A percentile compares a stretch with the other conserved stretches of the same genome.
These are phyloP conservation scores for Nannospalax galili DNA, from an alignment of 2,113 vertebrate species.

Conservation along the genomic window DNA sequence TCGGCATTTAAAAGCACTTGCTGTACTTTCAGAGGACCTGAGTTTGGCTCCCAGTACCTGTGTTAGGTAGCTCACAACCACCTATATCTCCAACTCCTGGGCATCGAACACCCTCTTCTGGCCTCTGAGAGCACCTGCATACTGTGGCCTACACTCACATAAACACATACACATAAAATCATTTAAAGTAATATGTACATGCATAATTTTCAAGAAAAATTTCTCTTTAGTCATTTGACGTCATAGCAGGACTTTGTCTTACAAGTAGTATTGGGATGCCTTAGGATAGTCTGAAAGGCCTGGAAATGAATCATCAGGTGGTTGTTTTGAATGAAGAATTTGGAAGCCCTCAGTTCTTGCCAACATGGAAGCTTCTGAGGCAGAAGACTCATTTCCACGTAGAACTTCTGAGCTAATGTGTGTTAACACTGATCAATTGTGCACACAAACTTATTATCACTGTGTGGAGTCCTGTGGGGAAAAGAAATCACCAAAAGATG, in stretches of 20 bases:
- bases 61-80: no score
- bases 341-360: neutral
- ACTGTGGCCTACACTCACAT: no score
- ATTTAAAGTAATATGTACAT: neutral
- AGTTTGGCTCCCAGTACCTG: no score
- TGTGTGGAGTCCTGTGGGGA: neutral
- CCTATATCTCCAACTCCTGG: no score
- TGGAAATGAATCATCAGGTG: neutral
- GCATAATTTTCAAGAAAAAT: neutral
- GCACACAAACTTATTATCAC: fast-evolving
- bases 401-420: neutral
- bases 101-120: no score
- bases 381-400: neutral
- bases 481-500: neutral
- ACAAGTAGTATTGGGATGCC: neutral
- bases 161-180: no score
- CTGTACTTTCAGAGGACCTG: neutral
- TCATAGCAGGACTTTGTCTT: neutral
- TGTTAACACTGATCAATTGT: neutral
- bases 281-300: fast-evolving
- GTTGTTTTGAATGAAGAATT: neutral
- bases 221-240: neutral
- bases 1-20: neutral
- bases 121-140: no score
- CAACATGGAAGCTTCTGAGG: no score